Conservation (phyloP, 1,140 invertebrate species). For the Diabrotica virgifera region DNA sequence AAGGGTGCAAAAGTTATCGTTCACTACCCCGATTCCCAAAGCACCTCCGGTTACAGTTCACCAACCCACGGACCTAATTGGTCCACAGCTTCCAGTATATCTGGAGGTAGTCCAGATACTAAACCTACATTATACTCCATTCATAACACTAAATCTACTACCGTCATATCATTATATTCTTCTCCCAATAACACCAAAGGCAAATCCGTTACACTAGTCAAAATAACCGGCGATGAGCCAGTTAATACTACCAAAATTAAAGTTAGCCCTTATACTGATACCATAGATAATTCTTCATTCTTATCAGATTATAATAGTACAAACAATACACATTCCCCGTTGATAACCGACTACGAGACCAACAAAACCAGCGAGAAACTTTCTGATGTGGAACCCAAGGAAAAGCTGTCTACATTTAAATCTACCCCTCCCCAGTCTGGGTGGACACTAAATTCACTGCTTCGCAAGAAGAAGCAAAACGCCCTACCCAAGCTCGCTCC, state of each 20-base stretch:
- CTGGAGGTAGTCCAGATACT: constrained; percentile 44
- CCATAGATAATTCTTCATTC: constrained; percentile 23
- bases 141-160: constrained; percentile 44
- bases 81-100: constrained; percentile 47
- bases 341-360: constrained; percentile 8
- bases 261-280: background rate
- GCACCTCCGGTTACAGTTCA: constrained; percentile 51
- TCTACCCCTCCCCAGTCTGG: constrained; percentile 6
- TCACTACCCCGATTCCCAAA: constrained; percentile 46
- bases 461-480: constrained; percentile 44
- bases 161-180: constrained; percentile 45
- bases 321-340: constrained; percentile 7
- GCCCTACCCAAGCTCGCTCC: constrained; percentile 43
- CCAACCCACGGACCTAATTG: constrained; percentile 44
- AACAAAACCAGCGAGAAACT: constrained; percentile 6
- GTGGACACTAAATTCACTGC: constrained; percentile 46
- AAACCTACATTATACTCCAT: constrained; percentile 44
- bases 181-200: constrained; percentile 35
- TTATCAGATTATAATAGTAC: constrained; percentile 11
- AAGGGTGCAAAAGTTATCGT: constrained; percentile 43
- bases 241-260: constrained; percentile 11
- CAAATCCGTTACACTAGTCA: constrained; percentile 47
- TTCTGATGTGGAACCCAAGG: constrained; percentile 7
- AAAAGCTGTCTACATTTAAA: constrained; percentile 4
- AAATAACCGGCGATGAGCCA: constrained; percentile 38